These are phyloP conservation scores for Hypercompe scribonia DNA, from an alignment of 2,888 invertebrate genomes.

Conservation along the genomic window DNA sequence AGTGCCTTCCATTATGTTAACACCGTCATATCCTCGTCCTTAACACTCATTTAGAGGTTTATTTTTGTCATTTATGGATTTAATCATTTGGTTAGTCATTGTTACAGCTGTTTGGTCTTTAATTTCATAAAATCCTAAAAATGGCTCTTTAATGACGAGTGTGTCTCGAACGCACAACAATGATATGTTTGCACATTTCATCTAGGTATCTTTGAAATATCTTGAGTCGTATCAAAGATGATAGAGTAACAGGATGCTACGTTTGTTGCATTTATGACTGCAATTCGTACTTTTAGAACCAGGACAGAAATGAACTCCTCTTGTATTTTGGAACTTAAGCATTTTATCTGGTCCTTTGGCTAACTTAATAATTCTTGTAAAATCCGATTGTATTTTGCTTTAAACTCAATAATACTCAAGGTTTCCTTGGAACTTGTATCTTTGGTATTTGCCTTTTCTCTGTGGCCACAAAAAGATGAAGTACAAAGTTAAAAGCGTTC, in stretches of 20 bases:
- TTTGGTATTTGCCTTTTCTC: too few species aligned
- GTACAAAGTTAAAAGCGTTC: too few species aligned
- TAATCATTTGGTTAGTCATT: constrained; percentile 35
- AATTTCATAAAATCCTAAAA: constrained; percentile 39
- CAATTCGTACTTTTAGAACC: constrained; percentile 36
- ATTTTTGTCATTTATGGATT: constrained; percentile 35
- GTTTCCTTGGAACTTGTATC: too few species aligned
- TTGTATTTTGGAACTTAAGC: constrained; percentile 35
- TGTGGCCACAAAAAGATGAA: too few species aligned
- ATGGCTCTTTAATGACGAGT: constrained; percentile 33
- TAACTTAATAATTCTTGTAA: too few species aligned
- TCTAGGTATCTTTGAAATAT: constrained; percentile 28
- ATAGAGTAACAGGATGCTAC: constrained; percentile 37
- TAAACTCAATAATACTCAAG: too few species aligned
- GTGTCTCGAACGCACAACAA: constrained; percentile 22
- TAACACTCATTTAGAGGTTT: constrained; percentile 30
- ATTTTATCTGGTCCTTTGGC: too few species aligned
- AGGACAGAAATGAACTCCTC: constrained; percentile 29
- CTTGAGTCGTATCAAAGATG: constrained; percentile 41
- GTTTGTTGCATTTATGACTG: constrained; percentile 34
- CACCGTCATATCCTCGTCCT: constrained; percentile 9
- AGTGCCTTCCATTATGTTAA: constrained; percentile 8
- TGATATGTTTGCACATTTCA: constrained; percentile 31
- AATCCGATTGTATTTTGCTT: too few species aligned
- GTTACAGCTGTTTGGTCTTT: constrained; percentile 36